Percentiles rank a stretch among this genome's conserved stretches.
Conservation (phyloP, 1,140 invertebrate genomes). For the Aethina tumida region DNA sequence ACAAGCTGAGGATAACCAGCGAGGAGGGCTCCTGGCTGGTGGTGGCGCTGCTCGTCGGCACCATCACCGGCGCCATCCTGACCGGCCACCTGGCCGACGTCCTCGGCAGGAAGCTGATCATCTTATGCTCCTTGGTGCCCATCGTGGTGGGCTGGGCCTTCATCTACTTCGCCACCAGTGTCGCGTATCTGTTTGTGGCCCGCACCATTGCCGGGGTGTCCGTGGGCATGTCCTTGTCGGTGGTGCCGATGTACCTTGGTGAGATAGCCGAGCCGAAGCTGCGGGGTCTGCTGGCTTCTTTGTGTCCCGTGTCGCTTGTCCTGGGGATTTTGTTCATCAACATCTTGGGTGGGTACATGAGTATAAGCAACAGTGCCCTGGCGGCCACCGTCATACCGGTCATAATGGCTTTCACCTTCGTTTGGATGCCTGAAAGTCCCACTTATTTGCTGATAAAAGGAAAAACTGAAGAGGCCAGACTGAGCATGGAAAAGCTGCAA, state of each 20-base stretch:
- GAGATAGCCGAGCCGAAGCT: conserved; percentile 57
- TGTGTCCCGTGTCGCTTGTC: conserved; percentile 26
- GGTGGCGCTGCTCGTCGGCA: conserved; percentile 32
- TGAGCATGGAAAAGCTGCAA: conserved; percentile 20
- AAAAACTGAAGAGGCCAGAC: conserved; percentile 14
- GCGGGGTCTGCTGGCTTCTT: conserved; percentile 40
- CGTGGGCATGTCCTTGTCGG: conserved; percentile 52
- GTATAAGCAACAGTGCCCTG: conserved; percentile 44
- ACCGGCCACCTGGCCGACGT: conserved; percentile 39
- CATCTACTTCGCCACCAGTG: conserved; percentile 44
- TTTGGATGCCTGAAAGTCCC: conserved; percentile 41
- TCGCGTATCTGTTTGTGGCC: conserved; percentile 20
- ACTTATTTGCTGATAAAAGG: conserved; percentile 22
- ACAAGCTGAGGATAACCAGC: conserved; percentile 13
- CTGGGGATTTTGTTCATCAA: conserved; percentile 59
- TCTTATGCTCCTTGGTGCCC: conserved; percentile 48
- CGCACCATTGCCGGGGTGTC: conserved; percentile 46
- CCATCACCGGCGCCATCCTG: conserved; percentile 39
- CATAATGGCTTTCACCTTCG: conserved; percentile 46
- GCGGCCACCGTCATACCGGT: conserved; percentile 47
- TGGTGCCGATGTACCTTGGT: conserved; percentile 52
- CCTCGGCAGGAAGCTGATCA: conserved; percentile 55
- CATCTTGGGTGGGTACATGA: conserved; percentile 50
- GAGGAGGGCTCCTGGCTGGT: conserved; percentile 52
- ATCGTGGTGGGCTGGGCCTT: conserved; percentile 50